Evolutionary conservation across 2,113 vertebrate species (phyloP).

Genomic region (Malurus cyaneus): DNA sequence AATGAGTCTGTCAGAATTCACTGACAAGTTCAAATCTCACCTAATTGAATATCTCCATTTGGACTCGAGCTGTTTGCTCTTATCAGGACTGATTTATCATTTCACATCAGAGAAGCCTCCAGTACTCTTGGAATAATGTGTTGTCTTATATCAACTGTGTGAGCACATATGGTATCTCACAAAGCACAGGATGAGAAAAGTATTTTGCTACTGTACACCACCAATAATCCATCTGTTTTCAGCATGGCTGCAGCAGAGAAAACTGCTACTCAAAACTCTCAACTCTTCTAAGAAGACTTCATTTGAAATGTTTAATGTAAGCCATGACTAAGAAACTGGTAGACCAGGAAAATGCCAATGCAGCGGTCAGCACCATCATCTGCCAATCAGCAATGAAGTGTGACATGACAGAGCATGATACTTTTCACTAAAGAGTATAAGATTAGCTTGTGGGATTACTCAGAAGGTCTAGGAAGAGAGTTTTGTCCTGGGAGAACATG

Average conservation of each 20-base stretch:
- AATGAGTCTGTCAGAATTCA: slow-evolving; percentile 38
- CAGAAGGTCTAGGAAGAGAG: neutral
- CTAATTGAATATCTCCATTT: slow-evolving; percentile 49
- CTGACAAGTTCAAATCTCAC: slow-evolving; percentile 13
- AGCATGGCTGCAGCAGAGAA: neutral
- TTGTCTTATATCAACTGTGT: neutral
- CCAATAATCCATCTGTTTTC: neutral
- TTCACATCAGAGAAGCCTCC: slow-evolving; percentile 31
- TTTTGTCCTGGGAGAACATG: no score
- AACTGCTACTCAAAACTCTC: neutral
- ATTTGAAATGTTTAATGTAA: neutral
- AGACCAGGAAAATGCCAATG: neutral
- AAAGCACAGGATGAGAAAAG: slow-evolving; percentile 8
- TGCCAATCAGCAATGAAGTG: neutral
- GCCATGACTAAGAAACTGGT: neutral
- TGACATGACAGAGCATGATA: neutral
- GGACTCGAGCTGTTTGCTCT: slow-evolving; percentile 50
- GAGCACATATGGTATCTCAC: neutral
- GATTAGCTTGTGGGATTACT: neutral
- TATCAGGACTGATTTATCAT: slow-evolving; percentile 56
- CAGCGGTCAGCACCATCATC: neutral
- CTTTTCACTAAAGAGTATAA: neutral
- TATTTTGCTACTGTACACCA: neutral
- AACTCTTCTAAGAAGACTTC: neutral
- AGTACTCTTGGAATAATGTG: neutral